Conservation (phyloP, 1,140 invertebrate species). For the Sesamia nonagrioides region DNA sequence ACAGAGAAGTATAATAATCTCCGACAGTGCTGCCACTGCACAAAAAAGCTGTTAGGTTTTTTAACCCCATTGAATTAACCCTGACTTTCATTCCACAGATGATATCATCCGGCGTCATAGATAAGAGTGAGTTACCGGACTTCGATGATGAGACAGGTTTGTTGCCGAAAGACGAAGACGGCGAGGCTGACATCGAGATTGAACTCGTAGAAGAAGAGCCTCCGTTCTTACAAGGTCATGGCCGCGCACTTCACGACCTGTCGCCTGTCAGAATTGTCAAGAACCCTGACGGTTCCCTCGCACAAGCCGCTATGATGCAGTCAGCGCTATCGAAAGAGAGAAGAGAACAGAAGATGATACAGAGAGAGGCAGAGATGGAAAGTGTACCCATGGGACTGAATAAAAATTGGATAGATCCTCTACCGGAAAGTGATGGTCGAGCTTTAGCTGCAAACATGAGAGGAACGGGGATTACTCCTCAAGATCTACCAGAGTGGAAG, state of each 20-base stretch:
- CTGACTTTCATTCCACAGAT: slow-evolving; percentile 87
- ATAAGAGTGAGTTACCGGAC: slow-evolving; percentile 96
- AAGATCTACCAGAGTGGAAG: slow-evolving; percentile 99
- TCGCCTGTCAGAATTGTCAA: slow-evolving; percentile 99
- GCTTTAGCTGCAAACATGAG: slow-evolving; percentile 93
- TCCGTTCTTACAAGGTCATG: slow-evolving; percentile 97
- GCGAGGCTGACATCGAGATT: slow-evolving; percentile 99
- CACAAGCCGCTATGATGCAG: slow-evolving; percentile 99
- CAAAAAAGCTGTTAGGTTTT: no score
- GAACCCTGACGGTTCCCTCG: slow-evolving; percentile 98
- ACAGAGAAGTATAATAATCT: no score
- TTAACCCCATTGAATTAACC: no score
- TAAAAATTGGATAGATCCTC: slow-evolving; percentile 98
- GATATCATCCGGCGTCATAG: slow-evolving; percentile 94
- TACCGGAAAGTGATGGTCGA: slow-evolving; percentile 93
- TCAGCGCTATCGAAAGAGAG: slow-evolving; percentile 98
- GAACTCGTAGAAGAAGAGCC: slow-evolving; percentile 99
- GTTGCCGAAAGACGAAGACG: slow-evolving; percentile 95
- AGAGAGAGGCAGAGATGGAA: slow-evolving; percentile 96
- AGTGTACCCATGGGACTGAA: slow-evolving; percentile 93
- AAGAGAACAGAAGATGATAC: slow-evolving; percentile 97
- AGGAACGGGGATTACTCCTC: slow-evolving; percentile 93
- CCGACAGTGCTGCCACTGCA: neutral
- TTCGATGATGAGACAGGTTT: slow-evolving; percentile 97
- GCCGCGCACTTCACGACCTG: slow-evolving; percentile 95